Evolutionary conservation across 2,797 vertebrate genomes (phyloP), one percentile per base, ranked within the genome.

Genomic region (Crypturellus tataupa): DNA sequence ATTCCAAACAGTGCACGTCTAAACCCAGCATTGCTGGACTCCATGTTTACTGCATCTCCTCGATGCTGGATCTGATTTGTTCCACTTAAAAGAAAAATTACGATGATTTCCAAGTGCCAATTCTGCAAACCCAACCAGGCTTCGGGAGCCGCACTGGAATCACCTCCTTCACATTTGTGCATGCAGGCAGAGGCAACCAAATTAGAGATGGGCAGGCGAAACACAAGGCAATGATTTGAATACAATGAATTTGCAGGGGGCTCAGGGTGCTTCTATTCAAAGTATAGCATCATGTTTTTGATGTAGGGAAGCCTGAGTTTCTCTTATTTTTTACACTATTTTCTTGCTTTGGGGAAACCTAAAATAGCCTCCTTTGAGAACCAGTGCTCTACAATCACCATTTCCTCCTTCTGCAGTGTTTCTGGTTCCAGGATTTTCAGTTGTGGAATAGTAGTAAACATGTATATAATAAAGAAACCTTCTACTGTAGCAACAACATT

Each of bases 331-430:
- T 7, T 8, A 55, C 35, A 39, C 40, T 29, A 59, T 71, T 35
- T 42, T 47, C 58, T 47, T 56, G 2, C 39, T 85, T 77, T 71
- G 49, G 56, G 78, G 35, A 90, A 89, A 83, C 15, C 20, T 84
- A 80, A 91, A 84, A 88, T 64, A 95, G 56, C 10, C 75, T 93
- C 70, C 55, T 94, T 89, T 89, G 80, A 88, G 73, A 92, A 86
- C 25, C 31, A n/a, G 27, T 0, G 1, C 53, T 70, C 81, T 56
- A 19, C 76, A 87, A 91, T 70, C 82, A 84, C 24, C 31, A 58
- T 25, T 91, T 92, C 46, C 62, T 81, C 51, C 15, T 94, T 68
- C 70, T 64, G 47, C 33, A 55, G 25, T 80, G 82, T 84, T 91
- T 95, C 82, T 81, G 55, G 63, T 83, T 63, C 42, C 47, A 64